Percentiles rank a stretch among this genome's conserved stretches.
phyloP scores from a whole-genome alignment of 2,113 vertebrate species.

The Mormyrus iriodes region DNA sequence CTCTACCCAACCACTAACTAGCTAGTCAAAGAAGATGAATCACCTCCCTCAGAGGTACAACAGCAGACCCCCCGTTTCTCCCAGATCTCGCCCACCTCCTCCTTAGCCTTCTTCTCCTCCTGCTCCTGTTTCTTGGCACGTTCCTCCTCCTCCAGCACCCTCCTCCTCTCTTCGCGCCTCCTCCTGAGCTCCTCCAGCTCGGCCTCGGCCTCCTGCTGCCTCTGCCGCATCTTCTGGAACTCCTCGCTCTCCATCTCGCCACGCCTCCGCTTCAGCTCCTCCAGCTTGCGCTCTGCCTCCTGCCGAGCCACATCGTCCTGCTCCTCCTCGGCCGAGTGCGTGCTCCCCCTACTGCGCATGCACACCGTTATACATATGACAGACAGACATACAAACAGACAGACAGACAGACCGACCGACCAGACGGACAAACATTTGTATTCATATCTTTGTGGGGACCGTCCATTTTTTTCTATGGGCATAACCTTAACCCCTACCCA shows the following conservation, averaged over 20 bases:
- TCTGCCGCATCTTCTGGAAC: slow-evolving; percentile 82
- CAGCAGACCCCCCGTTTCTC: neutral
- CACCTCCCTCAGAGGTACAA: neutral
- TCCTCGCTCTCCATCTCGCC: slow-evolving; percentile 82
- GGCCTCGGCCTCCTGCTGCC: slow-evolving; percentile 79
- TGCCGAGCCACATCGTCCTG: slow-evolving; percentile 65
- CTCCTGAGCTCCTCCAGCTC: slow-evolving; percentile 92
- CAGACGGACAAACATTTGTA: too few relatives aligned
- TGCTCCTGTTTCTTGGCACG: slow-evolving; percentile 81
- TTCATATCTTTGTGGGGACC: too few relatives aligned
- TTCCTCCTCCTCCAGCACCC: slow-evolving; percentile 89
- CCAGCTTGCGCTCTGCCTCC: slow-evolving; percentile 78
- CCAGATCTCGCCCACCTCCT: slow-evolving; percentile 66
- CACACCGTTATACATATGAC: neutral
- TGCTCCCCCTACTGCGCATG: slow-evolving; percentile 56
- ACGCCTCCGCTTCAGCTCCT: slow-evolving; percentile 80
- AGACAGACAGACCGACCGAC: neutral
- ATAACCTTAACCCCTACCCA: too few relatives aligned
- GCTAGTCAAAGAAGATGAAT: neutral
- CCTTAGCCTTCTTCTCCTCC: slow-evolving; percentile 72
- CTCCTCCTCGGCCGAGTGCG: slow-evolving; percentile 56
- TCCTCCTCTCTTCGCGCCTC: slow-evolving; percentile 84
- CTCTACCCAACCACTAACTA: neutral
- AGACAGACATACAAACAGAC: neutral
- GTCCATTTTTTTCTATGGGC: too few relatives aligned